A percentile compares a stretch with the other conserved stretches of the same genome.
These are phyloP conservation scores for Onthophagus sagittarius DNA, from an alignment of 2,888 invertebrate genomes.

Conservation along the genomic window DNA sequence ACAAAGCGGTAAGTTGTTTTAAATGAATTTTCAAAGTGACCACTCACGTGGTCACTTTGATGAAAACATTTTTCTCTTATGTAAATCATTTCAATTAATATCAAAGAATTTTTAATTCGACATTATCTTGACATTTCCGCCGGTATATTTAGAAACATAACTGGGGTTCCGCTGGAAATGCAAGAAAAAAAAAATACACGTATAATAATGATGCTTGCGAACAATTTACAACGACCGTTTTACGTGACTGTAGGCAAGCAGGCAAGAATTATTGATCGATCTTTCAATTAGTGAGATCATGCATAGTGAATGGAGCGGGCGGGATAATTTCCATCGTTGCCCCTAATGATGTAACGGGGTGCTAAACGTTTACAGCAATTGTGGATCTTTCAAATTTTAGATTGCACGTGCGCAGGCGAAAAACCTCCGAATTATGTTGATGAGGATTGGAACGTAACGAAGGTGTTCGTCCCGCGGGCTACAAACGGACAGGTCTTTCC, in stretches of 20 bases:
- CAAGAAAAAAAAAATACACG: neutral
- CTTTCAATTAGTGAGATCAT: neutral
- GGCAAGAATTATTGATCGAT: neutral
- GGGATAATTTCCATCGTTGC: neutral
- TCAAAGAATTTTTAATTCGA: too few species aligned
- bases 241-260: neutral
- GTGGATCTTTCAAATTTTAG: slow-evolving; percentile 45
- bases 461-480: slow-evolving; percentile 62
- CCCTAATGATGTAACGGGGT: neutral
- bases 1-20: slow-evolving; percentile 61
- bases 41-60: neutral
- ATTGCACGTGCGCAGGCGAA: slow-evolving; percentile 67
- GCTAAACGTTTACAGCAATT: neutral
- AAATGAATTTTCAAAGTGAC: neutral
- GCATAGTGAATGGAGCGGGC: neutral
- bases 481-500: slow-evolving; percentile 74
- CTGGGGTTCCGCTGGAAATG: neutral
- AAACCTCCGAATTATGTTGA: slow-evolving; percentile 59
- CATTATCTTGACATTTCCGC: too few species aligned
- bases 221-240: neutral
- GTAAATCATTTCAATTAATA: too few species aligned
- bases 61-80: neutral
- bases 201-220: neutral
- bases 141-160: too few species aligned
- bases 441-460: slow-evolving; percentile 61